phyloP scores from a whole-genome alignment of 2,797 vertebrate species.

The Pseudotriccus pelzelni region DNA sequence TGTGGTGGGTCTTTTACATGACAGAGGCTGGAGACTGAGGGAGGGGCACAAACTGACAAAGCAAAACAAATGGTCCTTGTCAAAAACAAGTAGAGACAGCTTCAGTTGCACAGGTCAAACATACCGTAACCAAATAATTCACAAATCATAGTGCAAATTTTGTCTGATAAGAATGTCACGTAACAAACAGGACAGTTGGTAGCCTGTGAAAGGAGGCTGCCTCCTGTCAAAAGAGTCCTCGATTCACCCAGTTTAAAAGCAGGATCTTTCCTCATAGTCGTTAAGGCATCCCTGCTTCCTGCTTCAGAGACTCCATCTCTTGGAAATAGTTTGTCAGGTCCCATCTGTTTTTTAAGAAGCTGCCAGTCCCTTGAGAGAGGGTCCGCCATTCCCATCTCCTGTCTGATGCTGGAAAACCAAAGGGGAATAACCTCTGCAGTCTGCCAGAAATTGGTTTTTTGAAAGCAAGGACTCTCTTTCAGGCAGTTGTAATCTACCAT shows the following conservation, averaged over 20 bases:
- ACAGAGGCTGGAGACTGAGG: neutral
- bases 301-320: slow-evolving; percentile 68
- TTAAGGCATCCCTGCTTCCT: slow-evolving; percentile 63
- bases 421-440: slow-evolving; percentile 76
- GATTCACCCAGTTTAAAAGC: slow-evolving; percentile 35
- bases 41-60: neutral
- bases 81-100: neutral
- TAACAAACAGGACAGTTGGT: slow-evolving; percentile 39
- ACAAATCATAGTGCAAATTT: neutral
- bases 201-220: slow-evolving; percentile 27
- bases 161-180: slow-evolving; percentile 11
- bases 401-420: slow-evolving; percentile 71
- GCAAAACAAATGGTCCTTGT: neutral
- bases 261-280: slow-evolving; percentile 37
- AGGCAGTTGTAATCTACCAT: slow-evolving; percentile 71
- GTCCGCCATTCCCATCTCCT: slow-evolving; percentile 66
- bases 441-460: slow-evolving; percentile 79
- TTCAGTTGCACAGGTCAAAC: slow-evolving; percentile 7
- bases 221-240: slow-evolving; percentile 48
- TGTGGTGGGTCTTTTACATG: neutral
- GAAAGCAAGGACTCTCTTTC: slow-evolving; percentile 72
- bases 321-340: slow-evolving; percentile 78
- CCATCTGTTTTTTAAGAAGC: slow-evolving; percentile 77
- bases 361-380: slow-evolving; percentile 66
- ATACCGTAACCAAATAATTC: neutral